Conservation (phyloP, 2,888 invertebrate species). For the Lycocerus yunnanus region DNA sequence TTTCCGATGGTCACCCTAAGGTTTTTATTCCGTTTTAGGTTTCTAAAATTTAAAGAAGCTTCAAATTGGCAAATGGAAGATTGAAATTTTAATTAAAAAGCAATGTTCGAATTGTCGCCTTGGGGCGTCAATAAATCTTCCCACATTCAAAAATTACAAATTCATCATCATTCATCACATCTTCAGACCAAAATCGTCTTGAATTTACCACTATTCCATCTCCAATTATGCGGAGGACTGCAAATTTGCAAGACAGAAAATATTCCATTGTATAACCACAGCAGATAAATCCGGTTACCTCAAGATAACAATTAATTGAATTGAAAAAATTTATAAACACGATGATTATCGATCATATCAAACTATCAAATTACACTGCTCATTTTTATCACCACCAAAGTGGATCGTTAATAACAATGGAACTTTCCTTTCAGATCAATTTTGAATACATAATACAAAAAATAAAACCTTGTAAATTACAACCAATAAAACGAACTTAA, state of each 20-base stretch:
- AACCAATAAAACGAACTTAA: neutral
- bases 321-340: neutral
- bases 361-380: neutral
- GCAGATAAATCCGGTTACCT: neutral
- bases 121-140: neutral
- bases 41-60: too few species aligned
- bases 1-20: neutral
- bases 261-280: neutral
- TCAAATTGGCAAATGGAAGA: too few species aligned
- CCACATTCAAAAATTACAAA: neutral
- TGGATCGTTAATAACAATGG: neutral
- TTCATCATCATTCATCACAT: neutral
- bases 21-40: too few species aligned
- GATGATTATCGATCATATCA: neutral
- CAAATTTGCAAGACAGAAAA: neutral
- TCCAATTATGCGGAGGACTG: neutral
- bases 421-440: neutral
- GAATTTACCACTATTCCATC: neutral
- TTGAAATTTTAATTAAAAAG: neutral
- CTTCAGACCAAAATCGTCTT: neutral
- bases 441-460: neutral
- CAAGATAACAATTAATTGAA: neutral
- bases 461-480: neutral
- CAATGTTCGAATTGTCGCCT: neutral
- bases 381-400: neutral